These are phyloP conservation scores for Drosophila falleni DNA, from an alignment of 2,888 invertebrate genomes.

Conservation along the genomic window DNA sequence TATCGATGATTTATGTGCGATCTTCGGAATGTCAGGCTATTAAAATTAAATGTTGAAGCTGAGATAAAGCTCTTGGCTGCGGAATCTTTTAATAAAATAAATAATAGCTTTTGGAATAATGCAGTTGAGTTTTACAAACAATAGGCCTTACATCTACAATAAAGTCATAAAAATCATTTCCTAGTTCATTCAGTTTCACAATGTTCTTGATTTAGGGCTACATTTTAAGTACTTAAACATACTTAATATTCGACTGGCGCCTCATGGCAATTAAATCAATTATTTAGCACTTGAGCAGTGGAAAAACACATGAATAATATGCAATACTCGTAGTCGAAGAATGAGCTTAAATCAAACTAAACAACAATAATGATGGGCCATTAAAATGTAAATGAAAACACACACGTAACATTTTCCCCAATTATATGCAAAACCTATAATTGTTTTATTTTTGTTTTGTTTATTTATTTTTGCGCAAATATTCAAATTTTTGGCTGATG, in stretches of 20 bases:
- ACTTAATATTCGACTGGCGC: constrained; percentile 56
- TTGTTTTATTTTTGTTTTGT: constrained; percentile 4
- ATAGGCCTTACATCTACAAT: constrained; percentile 26
- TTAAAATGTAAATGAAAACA: constrained; percentile 38
- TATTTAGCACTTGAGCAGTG: constrained; percentile 35
- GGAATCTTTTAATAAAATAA: constrained; percentile 41
- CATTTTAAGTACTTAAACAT: constrained; percentile 34
- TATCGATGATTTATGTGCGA: constrained; percentile 43
- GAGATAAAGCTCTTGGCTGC: constrained; percentile 21
- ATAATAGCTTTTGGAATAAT: constrained; percentile 20
- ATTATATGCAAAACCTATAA: constrained; percentile 3
- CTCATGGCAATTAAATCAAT: constrained; percentile 47
- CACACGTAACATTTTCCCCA: constrained; percentile 42
- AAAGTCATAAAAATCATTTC: constrained; percentile 46
- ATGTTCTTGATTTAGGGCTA: constrained; percentile 50
- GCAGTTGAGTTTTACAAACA: constrained; percentile 7
- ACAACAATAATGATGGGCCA: constrained; percentile 36
- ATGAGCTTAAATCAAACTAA: constrained; percentile 31
- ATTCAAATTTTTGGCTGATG: constrained; percentile 41
- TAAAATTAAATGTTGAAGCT: constrained; percentile 15
- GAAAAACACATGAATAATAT: constrained; percentile 30
- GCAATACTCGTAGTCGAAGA: constrained; percentile 7
- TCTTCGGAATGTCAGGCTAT: constrained; percentile 21
- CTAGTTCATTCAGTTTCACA: constrained; percentile 39
- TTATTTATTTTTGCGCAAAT: constrained; percentile 39